These are phyloP conservation scores for Fistularia tabacaria DNA, from an alignment of 2,797 vertebrate genomes.

Conservation along the genomic window DNA sequence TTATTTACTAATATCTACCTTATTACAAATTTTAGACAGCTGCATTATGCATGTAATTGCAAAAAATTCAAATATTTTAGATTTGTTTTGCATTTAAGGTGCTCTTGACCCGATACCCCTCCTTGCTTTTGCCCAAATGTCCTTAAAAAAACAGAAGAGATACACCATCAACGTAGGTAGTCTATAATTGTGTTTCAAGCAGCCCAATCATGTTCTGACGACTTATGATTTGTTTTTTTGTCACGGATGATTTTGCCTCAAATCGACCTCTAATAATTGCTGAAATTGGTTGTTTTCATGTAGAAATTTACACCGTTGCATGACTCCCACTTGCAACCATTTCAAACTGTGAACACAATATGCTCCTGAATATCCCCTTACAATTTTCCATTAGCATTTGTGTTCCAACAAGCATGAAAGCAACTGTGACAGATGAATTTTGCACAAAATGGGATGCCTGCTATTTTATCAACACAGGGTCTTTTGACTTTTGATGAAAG, in stretches of 20 bases:
- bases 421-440: conserved; percentile 64
- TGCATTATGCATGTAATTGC: conserved; percentile 56
- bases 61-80: conserved; percentile 33
- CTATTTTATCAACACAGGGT: conserved; percentile 56
- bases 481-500: conserved; percentile 51
- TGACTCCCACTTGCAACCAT: conserved; percentile 50
- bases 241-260: conserved; percentile 73
- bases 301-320: conserved; percentile 67
- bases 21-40: conserved; percentile 44
- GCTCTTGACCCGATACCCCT: conserved; percentile 43
- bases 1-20: conserved; percentile 45
- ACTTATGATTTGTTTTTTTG: conserved; percentile 74
- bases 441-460: conserved; percentile 57
- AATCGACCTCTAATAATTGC: conserved; percentile 74
- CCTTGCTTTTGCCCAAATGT: conserved; percentile 37
- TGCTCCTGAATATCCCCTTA: conserved; percentile 27
- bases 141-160: conserved; percentile 44
- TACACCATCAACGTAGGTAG: conserved; percentile 55
- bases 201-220: conserved; percentile 69
- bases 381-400: conserved; percentile 63
- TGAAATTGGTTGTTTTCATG: conserved; percentile 76
- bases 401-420: conserved; percentile 64
- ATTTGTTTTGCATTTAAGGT: conserved; percentile 28
- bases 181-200: conserved; percentile 68
- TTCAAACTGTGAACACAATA: conserved; percentile 55